These are phyloP conservation scores for Chlorodrepanis virens DNA, from an alignment of 2,113 vertebrate species.

Conservation along the genomic window DNA sequence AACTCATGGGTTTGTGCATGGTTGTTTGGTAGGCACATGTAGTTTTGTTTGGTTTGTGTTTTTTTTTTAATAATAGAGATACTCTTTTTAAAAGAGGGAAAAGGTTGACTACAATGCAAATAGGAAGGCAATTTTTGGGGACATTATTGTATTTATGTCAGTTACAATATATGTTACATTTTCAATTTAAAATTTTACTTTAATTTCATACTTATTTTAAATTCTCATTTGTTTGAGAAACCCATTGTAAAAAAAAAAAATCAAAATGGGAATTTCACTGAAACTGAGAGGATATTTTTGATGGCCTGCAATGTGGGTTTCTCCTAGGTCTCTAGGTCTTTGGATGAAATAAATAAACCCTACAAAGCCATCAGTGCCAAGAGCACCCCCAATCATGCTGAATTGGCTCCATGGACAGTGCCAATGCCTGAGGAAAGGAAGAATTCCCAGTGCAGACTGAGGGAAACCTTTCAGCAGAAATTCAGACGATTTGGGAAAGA, in stretches of 20 bases:
- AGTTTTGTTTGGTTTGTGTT: not conserved
- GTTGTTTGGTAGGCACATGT: not conserved
- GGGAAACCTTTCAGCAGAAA: not conserved
- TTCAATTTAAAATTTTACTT: not conserved
- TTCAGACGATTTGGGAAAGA: not conserved
- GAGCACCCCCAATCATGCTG: not conserved
- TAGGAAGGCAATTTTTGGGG: not conserved
- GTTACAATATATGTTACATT: not conserved
- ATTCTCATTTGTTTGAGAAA: not conserved
- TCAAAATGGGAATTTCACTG: not conserved
- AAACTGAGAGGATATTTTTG: not conserved
- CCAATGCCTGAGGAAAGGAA: not conserved
- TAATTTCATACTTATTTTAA: not conserved
- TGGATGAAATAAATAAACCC: not conserved
- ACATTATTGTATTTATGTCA: not conserved
- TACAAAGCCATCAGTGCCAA: not conserved
- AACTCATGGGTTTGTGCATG: not conserved
- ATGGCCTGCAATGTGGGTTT: not conserved
- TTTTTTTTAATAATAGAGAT: not conserved
- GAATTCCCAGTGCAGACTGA: not conserved
- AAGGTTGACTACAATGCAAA: not conserved
- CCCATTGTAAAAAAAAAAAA: not conserved
- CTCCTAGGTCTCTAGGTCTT: not conserved
- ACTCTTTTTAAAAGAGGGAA: not conserved
- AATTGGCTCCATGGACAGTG: not conserved